Base-by-base conservation (phyloP, 2,113 vertebrate genomes). In the Pteronura brasiliensis region DNA sequence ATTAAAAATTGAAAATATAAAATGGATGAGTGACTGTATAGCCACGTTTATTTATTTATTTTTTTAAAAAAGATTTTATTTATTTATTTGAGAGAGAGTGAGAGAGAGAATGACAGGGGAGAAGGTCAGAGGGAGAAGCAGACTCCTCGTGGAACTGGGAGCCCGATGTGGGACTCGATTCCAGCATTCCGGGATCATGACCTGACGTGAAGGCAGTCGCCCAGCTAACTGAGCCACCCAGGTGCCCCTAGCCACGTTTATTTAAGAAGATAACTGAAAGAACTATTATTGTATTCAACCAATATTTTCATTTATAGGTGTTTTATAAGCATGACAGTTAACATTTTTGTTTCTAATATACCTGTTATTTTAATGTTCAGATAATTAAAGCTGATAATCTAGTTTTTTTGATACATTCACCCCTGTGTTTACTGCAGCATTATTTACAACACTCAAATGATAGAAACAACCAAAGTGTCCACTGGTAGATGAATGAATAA, bases 1-100 rank as follows among this genome's bases (percentile, higher is more conserved):
- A 31, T 71, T 96, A 77, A 89, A 96, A 96, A 93, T 21, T 0
- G 9, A 67, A 71, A 89, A 21, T 8, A 96, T 88, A 97, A 98
- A 92, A 23, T 10, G 13, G 86, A 74, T 61, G 82, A 97, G 69
- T 55, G 77, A 96, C 7, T 81, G 5, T 44, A 76, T 59, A 83
- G 29, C 4, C 83, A 61, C 4, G 49, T 49, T 49, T 57, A 71
- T 91, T 1, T n/a, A 44, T 49, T 13, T 49, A 47, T 49, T 49
- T 49, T 49, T 11, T 47, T 42, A 42, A 39, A 39, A 44, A 44
- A 47, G 44, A 47, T 47, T 47, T 47, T 47, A 47, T 47, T 47
- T 47, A 47, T 47, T 47, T 47, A 47, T 47, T 47, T 47, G 44
- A 47, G 10, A 47, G 9, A 47, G 44, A 47, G 44, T 47, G 44